Evolutionary conservation across 2,797 vertebrate genomes (phyloP).

Genomic region (Choloepus didactylus): DNA sequence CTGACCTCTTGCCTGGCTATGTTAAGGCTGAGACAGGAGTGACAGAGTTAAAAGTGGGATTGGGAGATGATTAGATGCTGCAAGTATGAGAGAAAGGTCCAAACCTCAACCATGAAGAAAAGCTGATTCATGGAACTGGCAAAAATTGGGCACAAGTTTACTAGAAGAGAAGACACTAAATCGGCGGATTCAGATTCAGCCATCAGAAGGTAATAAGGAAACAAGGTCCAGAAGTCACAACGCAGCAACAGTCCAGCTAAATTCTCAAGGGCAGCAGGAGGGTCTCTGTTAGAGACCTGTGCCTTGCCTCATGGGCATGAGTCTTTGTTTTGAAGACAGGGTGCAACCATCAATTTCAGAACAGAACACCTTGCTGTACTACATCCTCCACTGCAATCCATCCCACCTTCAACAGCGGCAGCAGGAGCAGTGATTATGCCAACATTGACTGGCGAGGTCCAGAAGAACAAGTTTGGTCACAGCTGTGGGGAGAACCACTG

Average conservation of each 20-base stretch:
- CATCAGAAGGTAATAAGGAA: neutral
- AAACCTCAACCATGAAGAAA: neutral
- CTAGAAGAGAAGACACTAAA: neutral
- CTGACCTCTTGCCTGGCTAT: neutral
- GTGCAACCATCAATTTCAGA: neutral
- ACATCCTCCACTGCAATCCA: too few relatives aligned
- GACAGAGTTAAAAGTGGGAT: neutral
- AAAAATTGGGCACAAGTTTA: neutral
- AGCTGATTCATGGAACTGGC: neutral
- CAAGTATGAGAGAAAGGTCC: neutral
- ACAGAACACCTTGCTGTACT: too few relatives aligned
- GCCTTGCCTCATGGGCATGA: neutral
- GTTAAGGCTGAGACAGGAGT: neutral
- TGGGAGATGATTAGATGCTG: neutral
- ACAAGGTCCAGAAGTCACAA: neutral
- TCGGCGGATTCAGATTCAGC: too few relatives aligned
- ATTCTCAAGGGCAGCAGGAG: neutral
- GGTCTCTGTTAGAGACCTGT: neutral
- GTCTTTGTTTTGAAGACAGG: neutral
- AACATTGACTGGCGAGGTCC: too few relatives aligned
- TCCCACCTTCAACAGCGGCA: too few relatives aligned
- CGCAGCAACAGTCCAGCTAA: neutral
- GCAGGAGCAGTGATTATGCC: rapidly evolving
- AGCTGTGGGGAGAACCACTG: neutral
- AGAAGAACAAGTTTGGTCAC: neutral